These are phyloP conservation scores for Pseudomugil gertrudae DNA, from an alignment of 2,797 vertebrate genomes.

Conservation along the genomic window DNA sequence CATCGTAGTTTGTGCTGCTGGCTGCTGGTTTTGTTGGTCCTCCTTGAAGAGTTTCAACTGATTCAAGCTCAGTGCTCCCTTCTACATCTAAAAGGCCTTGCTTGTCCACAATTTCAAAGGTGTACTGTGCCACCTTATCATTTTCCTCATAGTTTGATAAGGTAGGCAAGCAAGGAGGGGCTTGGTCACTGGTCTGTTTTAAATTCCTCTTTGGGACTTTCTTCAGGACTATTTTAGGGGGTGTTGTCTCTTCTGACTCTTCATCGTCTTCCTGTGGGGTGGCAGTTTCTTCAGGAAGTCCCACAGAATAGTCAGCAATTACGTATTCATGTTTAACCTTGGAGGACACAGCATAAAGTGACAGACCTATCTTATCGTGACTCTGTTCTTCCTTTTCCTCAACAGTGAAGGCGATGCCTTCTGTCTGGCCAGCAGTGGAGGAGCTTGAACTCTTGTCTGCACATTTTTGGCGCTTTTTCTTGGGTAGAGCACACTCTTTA, in stretches of 20 bases:
- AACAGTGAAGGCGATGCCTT: slow-evolving; percentile 61
- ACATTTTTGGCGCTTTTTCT: slow-evolving; percentile 95
- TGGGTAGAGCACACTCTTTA: slow-evolving; percentile 94
- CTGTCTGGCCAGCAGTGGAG: slow-evolving; percentile 52
- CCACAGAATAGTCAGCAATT: slow-evolving; percentile 92
- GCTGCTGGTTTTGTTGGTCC: slow-evolving; percentile 90
- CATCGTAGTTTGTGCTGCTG: slow-evolving; percentile 96
- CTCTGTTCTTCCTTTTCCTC: slow-evolving; percentile 85
- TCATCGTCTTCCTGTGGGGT: slow-evolving; percentile 85
- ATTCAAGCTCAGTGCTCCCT: slow-evolving; percentile 89
- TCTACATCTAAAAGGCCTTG: slow-evolving; percentile 92
- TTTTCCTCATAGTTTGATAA: slow-evolving; percentile 91
- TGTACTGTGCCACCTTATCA: slow-evolving; percentile 91
- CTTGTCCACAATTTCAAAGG: slow-evolving; percentile 97
- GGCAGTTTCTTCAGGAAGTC: slow-evolving; percentile 89
- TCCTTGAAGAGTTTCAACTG: slow-evolving; percentile 90
- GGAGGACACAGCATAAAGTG: slow-evolving; percentile 89
- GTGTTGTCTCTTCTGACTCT: slow-evolving; percentile 86
- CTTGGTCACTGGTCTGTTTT: slow-evolving; percentile 86
- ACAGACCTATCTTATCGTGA: slow-evolving; percentile 88
- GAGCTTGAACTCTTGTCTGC: slow-evolving; percentile 83
- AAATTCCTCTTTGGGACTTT: slow-evolving; percentile 93
- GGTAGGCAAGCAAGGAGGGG: slow-evolving; percentile 88
- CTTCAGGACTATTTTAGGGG: slow-evolving; percentile 94
- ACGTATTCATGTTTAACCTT: slow-evolving; percentile 99